These are phyloP conservation scores for Ditylenchus weischeri DNA, from an alignment of 2,888 invertebrate genomes.

Conservation along the genomic window DNA sequence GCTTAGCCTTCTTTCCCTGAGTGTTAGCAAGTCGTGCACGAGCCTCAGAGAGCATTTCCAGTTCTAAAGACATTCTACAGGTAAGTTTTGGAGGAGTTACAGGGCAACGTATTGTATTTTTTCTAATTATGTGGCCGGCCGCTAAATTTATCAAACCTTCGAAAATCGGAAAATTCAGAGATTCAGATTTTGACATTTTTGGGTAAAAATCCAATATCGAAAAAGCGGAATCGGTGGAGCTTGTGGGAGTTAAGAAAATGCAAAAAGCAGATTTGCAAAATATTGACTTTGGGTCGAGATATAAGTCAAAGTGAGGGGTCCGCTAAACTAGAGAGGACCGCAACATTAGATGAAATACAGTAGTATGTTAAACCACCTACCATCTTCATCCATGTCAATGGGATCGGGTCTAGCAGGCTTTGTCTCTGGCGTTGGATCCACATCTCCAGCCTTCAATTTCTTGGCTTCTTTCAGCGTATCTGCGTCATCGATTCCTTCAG, in stretches of 20 bases:
- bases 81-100: not conserved
- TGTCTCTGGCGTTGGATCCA: conserved; percentile 98
- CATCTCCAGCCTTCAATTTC: conserved; percentile 96
- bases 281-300: too few species aligned
- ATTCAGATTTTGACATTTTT: too few species aligned
- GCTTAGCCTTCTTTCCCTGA: conserved; percentile 74
- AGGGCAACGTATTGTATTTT: too few species aligned
- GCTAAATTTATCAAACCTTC: too few species aligned
- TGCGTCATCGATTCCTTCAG: conserved; percentile 78
- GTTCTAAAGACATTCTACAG: conserved; percentile 66
- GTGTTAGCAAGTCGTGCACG: conserved; percentile 96
- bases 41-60: conserved; percentile 99
- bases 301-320: not conserved
- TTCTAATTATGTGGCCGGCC: too few species aligned
- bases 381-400: conserved; percentile 99
- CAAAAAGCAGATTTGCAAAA: too few species aligned
- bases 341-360: too few species aligned
- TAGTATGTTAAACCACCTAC: conserved; percentile 63
- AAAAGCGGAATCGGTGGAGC: too few species aligned
- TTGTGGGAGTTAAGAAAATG: too few species aligned
- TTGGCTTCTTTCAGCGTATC: conserved; percentile 80
- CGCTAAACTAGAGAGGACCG: not conserved
- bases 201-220: too few species aligned
- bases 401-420: conserved; percentile 98
- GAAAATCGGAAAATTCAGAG: too few species aligned